Evolutionary conservation across 2,113 vertebrate species (phyloP), one percentile per base, ranked within the genome.

Genomic region (Mormyrus lacerda): DNA sequence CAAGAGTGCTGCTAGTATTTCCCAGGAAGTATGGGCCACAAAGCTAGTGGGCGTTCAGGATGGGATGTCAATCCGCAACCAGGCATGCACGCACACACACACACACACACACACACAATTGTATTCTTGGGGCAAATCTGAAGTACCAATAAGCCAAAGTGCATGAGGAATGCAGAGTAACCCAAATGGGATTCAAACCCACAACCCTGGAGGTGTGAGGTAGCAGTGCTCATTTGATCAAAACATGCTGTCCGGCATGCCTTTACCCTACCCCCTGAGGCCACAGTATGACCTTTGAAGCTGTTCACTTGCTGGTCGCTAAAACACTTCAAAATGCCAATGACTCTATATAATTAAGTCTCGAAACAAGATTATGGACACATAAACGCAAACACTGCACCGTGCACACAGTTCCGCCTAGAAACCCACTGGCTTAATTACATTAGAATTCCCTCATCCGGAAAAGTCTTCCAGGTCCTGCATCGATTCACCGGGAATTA

Each of bases 401-500:
- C 15, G 44, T 2, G 42, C 10, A 31, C 82, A 65, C 48, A 55
- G 10, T 83, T 8, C 15, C 7, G 31, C 10, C 35, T 13, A 5
- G 35, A 76, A 76, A 79, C 6, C 73, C 35, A 79, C 35, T 79
- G 35, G 6, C 48, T 83, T 89, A 53, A 89, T 89, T 55, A 89
- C 88, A 84, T 79, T 17, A 24, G 76, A 53, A 19, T 48, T 84
- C 44, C 31, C 31, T 89, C 39, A 21, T 27, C 17, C 55, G 39
- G 45, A 48, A 48, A 85, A 89, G 45, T 27, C 61, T 58, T 87
- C 31, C 8, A 76, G 61, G 7, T 13, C 21, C 6, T 47, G 55
- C 53, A 35, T 48, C 58, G 47, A 87, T 87, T 76, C 47, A 27
- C 85, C 44, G 9, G 65, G 89, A 89, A 48, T 87, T 53, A 76